Base-by-base conservation (phyloP, 2,888 invertebrate genomes). In the Platerodrilus igneus region DNA sequence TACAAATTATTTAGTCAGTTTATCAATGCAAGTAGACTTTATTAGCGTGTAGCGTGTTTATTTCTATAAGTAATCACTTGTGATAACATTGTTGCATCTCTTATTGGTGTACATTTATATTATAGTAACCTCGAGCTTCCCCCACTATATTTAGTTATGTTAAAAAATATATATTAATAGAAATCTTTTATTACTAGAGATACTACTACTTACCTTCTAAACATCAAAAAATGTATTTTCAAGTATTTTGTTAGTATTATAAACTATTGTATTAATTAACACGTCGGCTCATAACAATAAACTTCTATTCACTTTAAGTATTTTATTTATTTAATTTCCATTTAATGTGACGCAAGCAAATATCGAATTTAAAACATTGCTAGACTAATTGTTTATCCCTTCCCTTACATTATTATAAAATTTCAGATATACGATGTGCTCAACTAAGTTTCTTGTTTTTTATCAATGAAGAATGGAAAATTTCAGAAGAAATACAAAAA, bases 171-270 rank as follows among this genome's bases (percentile, higher is more conserved):
- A 32, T 33, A 37, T 35, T 35, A 37, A 33, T 25, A 35, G 37
- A 23, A 35, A 33, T 44, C 62, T 63, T 62, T 62, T 60, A 62
- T n/a, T n/a, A n/a, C n/a, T n/a, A n/a, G n/a, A n/a, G n/a, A n/a
- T n/a, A n/a, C n/a, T n/a, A n/a, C n/a, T n/a, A n/a, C n/a, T n/a
- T n/a, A n/a, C n/a, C n/a, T n/a, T n/a, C n/a, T 63, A 66, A 63
- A 64, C 63, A 63, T 64, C 64, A 62, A 65, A 64, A 62, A 58
- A 66, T 66, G 66, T 65, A 66, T 66, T 66, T 63, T 56, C 59
- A 63, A 60, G 64, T 63, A 64, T 64, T 66, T 66, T 66, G 44
- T 63, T 66, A 67, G 66, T 66, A 66, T 66, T 65, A 64, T 54
- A 47, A n/a, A 42, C 47, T 50, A 50, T 50, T 48, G 42, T 48